Base-by-base conservation (phyloP, 1,140 invertebrate genomes). In the Drosophila dunni region DNA sequence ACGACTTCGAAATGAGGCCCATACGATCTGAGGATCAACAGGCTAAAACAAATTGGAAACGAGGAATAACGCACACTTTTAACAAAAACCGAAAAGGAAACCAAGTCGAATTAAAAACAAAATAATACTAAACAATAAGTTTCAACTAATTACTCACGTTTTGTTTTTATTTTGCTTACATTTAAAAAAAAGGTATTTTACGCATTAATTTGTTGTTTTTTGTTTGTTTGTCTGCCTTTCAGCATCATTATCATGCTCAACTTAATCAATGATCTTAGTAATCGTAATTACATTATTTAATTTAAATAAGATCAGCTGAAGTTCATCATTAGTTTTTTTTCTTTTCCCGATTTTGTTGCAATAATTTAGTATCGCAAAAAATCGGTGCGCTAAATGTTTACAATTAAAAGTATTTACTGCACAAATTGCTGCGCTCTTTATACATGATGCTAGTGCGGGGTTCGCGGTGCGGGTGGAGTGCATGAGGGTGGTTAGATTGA, bases 241-340 rank as follows among this genome's bases (percentile, higher is more conserved):
- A 67, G 71, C 75, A 75, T 62, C 50, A 54, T 75, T 53, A 81
- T 80, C 57, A 69, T 77, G 67, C 71, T 83, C 78, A 85, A 81
- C 78, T 72, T 85, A 85, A 84, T 79, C 61, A 84, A 84, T 81
- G 75, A 85, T 85, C 78, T 85, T 85, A 85, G 75, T 85, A 85
- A 85, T 66, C 78, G 70, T 78, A 85, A 81, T 78, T 68, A 85
- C 63, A 85, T 75, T 70, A 78, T 81, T 81, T 75, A 67, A 85
- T 81, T 81, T 75, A 85, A 80, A 81, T 81, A 85, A 85, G 81
- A 85, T 85, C 81, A 85, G 81, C 78, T 86, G 81, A 85, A 81
- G 73, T 78, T 56, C 51, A 62, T 75, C 61, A 44, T 45, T 75
- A 45, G 63, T 9, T 15, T 65, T 58, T 71, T 20, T 48, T 50